Conservation (phyloP, 2,113 vertebrate genomes). For the Rallus limicola region DNA sequence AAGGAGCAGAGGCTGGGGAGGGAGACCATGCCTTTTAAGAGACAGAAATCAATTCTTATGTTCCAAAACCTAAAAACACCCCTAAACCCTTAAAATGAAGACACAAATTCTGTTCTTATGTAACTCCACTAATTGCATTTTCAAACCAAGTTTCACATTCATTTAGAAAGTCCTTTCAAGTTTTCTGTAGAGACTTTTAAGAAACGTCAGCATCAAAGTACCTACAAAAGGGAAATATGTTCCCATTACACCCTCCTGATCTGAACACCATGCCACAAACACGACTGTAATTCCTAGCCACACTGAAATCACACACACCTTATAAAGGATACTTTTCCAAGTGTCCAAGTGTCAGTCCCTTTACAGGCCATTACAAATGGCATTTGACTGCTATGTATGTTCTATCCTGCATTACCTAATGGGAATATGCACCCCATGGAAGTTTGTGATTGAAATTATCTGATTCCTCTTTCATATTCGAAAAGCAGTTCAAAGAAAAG, state of each 20-base stretch:
- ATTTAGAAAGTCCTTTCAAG: neutral
- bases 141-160: neutral
- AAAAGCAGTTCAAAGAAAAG: conserved; percentile 77
- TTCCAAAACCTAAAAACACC: neutral
- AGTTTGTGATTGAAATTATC: conserved; percentile 32
- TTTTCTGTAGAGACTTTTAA: neutral
- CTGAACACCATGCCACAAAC: neutral
- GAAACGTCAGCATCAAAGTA: neutral
- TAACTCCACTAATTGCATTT: neutral
- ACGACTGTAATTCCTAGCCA: neutral
- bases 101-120: neutral
- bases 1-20: fast-evolving
- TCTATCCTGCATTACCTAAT: neutral
- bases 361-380: neutral
- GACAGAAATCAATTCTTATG: neutral
- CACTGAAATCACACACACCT: neutral
- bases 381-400: neutral
- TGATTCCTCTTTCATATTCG: conserved; percentile 63
- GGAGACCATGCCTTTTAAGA: neutral
- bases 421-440: neutral
- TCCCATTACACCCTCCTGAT: neutral
- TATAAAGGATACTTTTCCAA: neutral
- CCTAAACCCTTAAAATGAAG: neutral
- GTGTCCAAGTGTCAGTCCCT: neutral
- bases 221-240: neutral